Evolutionary conservation across 2,797 vertebrate genomes (phyloP).

Genomic region (Argya squamiceps): DNA sequence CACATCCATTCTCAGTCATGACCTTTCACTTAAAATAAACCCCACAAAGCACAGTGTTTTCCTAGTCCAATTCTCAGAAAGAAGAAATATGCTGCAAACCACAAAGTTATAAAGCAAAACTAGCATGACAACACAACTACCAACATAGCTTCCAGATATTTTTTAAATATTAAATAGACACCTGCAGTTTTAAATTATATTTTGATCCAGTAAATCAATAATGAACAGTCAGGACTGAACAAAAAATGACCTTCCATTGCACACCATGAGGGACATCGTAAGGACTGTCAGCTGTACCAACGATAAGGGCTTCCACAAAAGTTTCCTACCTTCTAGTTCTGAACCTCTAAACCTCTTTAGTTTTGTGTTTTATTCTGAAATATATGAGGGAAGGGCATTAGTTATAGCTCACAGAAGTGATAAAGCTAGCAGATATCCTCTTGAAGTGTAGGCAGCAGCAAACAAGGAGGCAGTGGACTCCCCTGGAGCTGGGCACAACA

Average conservation of each 20-base stretch:
- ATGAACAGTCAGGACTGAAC: background rate
- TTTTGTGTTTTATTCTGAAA: background rate
- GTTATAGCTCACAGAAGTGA: background rate
- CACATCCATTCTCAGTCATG: background rate
- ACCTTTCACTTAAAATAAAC: background rate
- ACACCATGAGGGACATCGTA: accelerated
- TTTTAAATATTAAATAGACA: background rate
- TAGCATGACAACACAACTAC: background rate
- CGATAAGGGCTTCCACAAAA: background rate
- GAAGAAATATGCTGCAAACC: background rate
- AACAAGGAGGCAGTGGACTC: background rate
- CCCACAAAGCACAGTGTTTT: background rate
- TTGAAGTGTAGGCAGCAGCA: background rate
- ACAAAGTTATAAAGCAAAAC: background rate
- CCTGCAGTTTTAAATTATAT: background rate
- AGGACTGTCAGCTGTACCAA: background rate
- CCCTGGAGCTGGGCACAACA: background rate
- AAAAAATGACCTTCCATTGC: background rate
- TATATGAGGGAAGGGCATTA: background rate
- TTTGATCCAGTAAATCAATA: background rate
- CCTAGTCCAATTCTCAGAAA: background rate
- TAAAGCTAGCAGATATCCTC: background rate
- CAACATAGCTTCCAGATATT: background rate
- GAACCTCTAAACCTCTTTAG: background rate
- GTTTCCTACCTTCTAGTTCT: background rate